phyloP scores from a whole-genome alignment of 2,113 vertebrate genomes.

The Paradoxurus hermaphroditus region DNA sequence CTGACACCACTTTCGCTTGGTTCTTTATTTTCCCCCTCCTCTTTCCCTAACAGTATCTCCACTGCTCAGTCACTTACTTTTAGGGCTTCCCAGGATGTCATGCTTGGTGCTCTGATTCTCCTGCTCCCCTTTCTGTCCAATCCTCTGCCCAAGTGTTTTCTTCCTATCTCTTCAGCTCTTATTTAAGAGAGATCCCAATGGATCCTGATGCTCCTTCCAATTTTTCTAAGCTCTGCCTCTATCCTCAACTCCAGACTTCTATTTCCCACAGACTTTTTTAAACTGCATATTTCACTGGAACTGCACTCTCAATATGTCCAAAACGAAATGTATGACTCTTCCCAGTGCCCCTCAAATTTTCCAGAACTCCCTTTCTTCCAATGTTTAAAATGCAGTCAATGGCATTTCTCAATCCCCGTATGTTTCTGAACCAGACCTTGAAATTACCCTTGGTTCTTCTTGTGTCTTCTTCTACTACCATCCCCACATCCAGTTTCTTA shows the following conservation, averaged over 20 bases:
- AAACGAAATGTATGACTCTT: neutral
- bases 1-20: neutral
- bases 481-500: neutral
- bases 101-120: no score
- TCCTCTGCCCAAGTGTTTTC: neutral
- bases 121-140: neutral
- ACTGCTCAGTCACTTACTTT: neutral
- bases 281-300: neutral
- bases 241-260: neutral
- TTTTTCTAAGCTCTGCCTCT: neutral
- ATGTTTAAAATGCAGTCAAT: neutral
- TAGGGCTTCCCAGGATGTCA: neutral
- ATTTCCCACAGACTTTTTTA: neutral
- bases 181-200: neutral
- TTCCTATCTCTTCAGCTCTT: neutral
- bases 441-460: neutral
- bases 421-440: neutral
- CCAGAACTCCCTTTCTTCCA: neutral
- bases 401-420: neutral
- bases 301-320: neutral
- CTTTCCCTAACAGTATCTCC: rapidly evolving
- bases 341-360: neutral
- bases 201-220: neutral
- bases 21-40: neutral
- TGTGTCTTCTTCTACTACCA: neutral